A percentile compares a stretch with the other conserved stretches of the same genome.
Conservation (phyloP, 2,888 invertebrate species). For the Lasius platythorax region DNA sequence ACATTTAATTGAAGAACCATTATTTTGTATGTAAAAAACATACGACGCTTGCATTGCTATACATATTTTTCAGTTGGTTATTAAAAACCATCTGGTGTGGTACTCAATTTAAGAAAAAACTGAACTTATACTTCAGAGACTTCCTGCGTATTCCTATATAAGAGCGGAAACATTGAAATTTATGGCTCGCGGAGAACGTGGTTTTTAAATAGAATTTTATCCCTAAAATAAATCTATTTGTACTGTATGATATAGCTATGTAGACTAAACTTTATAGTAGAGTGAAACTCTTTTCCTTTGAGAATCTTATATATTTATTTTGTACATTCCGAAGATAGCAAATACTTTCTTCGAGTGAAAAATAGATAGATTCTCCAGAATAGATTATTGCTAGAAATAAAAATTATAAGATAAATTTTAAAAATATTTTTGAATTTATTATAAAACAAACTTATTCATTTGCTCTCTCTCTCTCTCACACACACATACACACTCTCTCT, state of each 20-base stretch:
- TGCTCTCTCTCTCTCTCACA: not conserved
- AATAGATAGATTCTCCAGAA: not conserved
- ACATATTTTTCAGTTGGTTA: conserved; percentile 21
- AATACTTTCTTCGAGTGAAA: conserved; percentile 16
- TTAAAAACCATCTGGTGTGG: conserved; percentile 53
- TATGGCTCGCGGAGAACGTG: conserved; percentile 58
- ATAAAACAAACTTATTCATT: conserved; percentile 13
- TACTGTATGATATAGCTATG: conserved; percentile 53
- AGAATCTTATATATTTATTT: conserved; percentile 27
- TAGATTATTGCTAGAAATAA: not conserved
- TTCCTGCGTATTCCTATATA: conserved; percentile 56
- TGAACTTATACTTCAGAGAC: conserved; percentile 55
- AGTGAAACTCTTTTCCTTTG: conserved; percentile 45
- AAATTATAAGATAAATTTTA: not conserved
- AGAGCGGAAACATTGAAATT: conserved; percentile 61
- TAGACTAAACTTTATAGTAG: conserved; percentile 51
- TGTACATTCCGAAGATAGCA: conserved; percentile 13
- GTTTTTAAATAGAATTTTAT: conserved; percentile 71
- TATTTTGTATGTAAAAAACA: not conserved
- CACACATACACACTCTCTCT: not conserved
- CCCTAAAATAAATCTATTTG: conserved; percentile 73
- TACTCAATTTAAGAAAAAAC: conserved; percentile 53
- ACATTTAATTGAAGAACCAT: not conserved
- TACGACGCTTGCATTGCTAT: not conserved
- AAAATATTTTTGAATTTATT: conserved; percentile 17